Evolutionary conservation across 2,888 invertebrate genomes (phyloP).

Genomic region (Neoscelio sp.): DNA sequence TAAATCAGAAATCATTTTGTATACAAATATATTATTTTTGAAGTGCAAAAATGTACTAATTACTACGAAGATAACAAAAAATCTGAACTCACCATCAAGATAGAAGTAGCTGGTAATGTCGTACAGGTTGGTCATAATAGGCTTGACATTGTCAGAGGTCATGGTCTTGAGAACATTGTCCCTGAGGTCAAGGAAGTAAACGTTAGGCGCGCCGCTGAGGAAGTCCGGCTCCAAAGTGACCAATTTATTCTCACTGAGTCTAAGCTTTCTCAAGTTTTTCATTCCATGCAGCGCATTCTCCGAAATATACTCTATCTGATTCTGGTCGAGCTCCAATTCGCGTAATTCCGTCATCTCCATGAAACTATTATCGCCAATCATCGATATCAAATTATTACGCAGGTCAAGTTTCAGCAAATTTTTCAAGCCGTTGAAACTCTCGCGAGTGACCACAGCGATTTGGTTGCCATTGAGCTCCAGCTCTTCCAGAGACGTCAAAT

Average conservation of each 20-base stretch:
- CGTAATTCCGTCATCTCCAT: constrained; percentile 90
- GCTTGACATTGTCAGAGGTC: constrained; percentile 90
- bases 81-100: constrained; percentile 88
- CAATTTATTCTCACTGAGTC: constrained; percentile 91
- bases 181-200: constrained; percentile 90
- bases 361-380: constrained; percentile 92
- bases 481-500: constrained; percentile 89
- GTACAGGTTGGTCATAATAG: constrained; percentile 91
- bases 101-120: constrained; percentile 90
- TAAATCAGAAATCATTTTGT: too few relatives aligned
- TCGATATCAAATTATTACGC: constrained; percentile 89
- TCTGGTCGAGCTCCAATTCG: constrained; percentile 88
- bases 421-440: constrained; percentile 91
- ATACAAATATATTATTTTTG: too few relatives aligned
- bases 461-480: constrained; percentile 92
- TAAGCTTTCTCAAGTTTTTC: constrained; percentile 88
- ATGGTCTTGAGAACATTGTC: constrained; percentile 91
- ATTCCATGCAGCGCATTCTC: constrained; percentile 91
- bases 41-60: too few relatives aligned
- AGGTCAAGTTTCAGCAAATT: constrained; percentile 90
- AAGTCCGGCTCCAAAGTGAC: constrained; percentile 88
- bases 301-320: constrained; percentile 88
- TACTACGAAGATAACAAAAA: constrained; percentile 1
- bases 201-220: constrained; percentile 89
- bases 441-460: constrained; percentile 89